These are phyloP conservation scores for Platyrinchus mystaceus DNA, from an alignment of 2,797 vertebrate genomes.

Conservation along the genomic window DNA sequence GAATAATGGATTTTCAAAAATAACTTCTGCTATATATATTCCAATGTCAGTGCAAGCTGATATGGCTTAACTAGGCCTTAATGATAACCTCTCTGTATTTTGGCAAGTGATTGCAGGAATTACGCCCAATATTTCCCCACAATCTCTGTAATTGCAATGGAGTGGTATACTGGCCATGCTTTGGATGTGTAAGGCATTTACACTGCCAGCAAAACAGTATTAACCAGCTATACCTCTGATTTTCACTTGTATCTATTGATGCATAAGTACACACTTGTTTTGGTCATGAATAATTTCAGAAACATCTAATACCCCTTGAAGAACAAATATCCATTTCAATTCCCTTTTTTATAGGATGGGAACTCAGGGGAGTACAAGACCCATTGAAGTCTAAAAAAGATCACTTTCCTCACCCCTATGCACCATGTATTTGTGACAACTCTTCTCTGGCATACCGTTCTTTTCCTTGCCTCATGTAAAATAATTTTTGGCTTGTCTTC, in stretches of 20 bases:
- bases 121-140: neutral
- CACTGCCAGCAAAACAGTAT: neutral
- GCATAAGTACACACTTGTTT: neutral
- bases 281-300: neutral
- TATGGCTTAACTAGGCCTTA: neutral
- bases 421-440: neutral
- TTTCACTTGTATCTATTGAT: neutral
- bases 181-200: accelerated
- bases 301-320: neutral
- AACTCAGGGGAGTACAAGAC: neutral
- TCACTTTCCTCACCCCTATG: neutral
- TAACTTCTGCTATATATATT: neutral
- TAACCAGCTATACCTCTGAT: neutral
- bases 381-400: neutral
- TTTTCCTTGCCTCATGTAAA: neutral
- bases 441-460: neutral
- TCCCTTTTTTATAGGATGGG: neutral
- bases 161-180: neutral
- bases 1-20: neutral
- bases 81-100: neutral
- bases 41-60: neutral
- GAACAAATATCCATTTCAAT: neutral
- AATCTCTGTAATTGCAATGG: neutral
- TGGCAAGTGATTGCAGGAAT: neutral
- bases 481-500: neutral